Percentiles rank a stretch among this genome's conserved stretches.
phyloP scores from a whole-genome alignment of 2,888 invertebrate genomes.

The Leucophora obtusa region DNA sequence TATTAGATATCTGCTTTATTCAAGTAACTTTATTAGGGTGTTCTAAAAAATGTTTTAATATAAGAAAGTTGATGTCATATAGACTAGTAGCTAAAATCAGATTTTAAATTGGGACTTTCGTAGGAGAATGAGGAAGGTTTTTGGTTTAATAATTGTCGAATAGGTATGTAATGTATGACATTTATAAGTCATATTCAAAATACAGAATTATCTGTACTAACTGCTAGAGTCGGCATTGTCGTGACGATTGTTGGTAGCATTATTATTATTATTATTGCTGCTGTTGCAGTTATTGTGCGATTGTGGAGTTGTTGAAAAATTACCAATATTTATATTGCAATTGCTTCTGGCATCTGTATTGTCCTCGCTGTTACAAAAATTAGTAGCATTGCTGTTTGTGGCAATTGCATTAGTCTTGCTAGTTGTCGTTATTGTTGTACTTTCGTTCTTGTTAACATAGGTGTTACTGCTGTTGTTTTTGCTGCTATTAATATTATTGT shows the following conservation, averaged over 20 bases:
- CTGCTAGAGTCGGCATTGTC: conserved; percentile 56
- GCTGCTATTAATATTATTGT: conserved; percentile 57
- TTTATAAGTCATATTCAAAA: not conserved
- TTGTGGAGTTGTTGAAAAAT: conserved; percentile 59
- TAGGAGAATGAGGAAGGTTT: too few species aligned
- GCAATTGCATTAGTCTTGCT: conserved; percentile 23
- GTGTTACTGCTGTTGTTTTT: conserved; percentile 37
- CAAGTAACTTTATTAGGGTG: too few species aligned
- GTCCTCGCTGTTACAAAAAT: conserved; percentile 48
- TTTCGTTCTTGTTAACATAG: conserved; percentile 60
- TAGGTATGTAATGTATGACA: too few species aligned
- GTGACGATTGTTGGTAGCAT: conserved; percentile 59
- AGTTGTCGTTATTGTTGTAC: conserved; percentile 35
- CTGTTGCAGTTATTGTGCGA: conserved; percentile 46
- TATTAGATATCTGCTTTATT: too few species aligned
- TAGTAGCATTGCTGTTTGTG: conserved; percentile 20
- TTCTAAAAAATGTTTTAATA: too few species aligned
- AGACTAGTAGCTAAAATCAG: too few species aligned
- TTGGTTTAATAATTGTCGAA: too few species aligned
- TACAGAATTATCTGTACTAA: conserved; percentile 39
- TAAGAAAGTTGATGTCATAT: too few species aligned
- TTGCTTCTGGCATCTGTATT: conserved; percentile 50
- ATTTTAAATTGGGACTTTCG: too few species aligned
- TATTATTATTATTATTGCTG: conserved; percentile 60
- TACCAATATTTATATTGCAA: conserved; percentile 66